Conservation (phyloP, 1,140 invertebrate species). For the Phymastichus coffea region DNA sequence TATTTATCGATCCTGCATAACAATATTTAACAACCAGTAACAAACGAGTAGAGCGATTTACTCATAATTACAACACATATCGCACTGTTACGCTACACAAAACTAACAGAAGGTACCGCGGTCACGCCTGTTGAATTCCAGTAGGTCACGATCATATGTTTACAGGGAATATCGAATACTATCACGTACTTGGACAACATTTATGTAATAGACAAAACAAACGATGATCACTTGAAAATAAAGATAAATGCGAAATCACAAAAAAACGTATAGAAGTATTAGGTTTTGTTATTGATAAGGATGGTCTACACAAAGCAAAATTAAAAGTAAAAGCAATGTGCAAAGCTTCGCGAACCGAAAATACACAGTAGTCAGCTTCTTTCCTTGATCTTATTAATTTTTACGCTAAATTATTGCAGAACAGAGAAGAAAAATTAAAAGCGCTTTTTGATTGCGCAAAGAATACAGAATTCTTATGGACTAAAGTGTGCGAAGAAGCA, state of each 20-base stretch:
- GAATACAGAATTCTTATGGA: background rate
- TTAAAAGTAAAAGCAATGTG: conserved; percentile 31
- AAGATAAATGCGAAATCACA: conserved; percentile 32
- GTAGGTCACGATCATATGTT: background rate
- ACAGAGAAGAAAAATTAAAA: conserved; percentile 11
- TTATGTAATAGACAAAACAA: conserved; percentile 9
- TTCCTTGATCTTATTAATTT: conserved; percentile 21
- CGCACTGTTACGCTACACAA: background rate
- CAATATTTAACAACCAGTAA: no score
- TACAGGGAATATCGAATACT: background rate
- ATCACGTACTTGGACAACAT: background rate
- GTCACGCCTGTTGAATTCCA: background rate
- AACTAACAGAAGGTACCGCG: background rate
- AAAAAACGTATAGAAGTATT: conserved; percentile 40
- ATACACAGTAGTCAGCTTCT: conserved; percentile 24
- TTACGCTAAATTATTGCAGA: conserved; percentile 23
- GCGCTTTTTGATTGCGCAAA: conserved; percentile 7
- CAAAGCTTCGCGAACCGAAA: conserved; percentile 29
- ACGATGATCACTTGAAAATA: conserved; percentile 14
- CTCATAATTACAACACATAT: background rate
- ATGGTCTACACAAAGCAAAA: conserved; percentile 30
- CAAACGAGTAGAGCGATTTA: background rate
- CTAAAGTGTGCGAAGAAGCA: background rate
- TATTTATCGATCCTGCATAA: no score
- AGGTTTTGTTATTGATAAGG: conserved; percentile 38